These are phyloP conservation scores for Propithecus deckenii DNA, from an alignment of 2,797 vertebrate genomes.

Conservation along the genomic window DNA sequence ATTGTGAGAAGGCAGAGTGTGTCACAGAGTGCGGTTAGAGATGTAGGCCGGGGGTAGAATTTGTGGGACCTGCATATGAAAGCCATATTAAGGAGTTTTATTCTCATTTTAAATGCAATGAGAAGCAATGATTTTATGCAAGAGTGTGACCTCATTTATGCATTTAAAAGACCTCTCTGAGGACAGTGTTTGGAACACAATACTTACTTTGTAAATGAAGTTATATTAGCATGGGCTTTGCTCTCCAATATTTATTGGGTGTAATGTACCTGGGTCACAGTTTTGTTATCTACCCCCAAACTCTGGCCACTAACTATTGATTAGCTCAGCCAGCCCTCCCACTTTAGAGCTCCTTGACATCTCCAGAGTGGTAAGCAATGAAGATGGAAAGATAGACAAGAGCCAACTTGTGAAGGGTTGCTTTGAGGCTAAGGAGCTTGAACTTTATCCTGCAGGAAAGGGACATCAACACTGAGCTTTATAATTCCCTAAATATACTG, in stretches of 20 bases:
- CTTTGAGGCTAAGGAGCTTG: background rate
- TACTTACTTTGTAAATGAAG: background rate
- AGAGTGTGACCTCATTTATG: background rate
- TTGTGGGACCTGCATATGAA: background rate
- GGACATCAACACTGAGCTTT: background rate
- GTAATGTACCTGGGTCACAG: background rate
- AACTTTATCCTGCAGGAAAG: background rate
- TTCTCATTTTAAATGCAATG: background rate
- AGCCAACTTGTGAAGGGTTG: background rate
- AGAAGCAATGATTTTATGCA: constrained; percentile 4
- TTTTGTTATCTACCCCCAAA: background rate
- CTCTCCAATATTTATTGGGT: background rate
- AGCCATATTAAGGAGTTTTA: background rate
- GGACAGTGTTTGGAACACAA: background rate
- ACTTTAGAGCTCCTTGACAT: background rate
- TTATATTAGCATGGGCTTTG: background rate
- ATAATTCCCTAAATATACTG: background rate
- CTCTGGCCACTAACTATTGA: background rate
- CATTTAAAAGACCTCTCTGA: background rate
- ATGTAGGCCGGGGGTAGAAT: background rate
- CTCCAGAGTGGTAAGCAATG: background rate
- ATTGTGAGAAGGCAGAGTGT: no score
- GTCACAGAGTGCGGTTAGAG: background rate
- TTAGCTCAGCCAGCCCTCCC: background rate
- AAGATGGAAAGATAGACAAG: background rate